Base-by-base conservation (phyloP, 2,113 vertebrate species). In the Tricholaema leucomelas region DNA sequence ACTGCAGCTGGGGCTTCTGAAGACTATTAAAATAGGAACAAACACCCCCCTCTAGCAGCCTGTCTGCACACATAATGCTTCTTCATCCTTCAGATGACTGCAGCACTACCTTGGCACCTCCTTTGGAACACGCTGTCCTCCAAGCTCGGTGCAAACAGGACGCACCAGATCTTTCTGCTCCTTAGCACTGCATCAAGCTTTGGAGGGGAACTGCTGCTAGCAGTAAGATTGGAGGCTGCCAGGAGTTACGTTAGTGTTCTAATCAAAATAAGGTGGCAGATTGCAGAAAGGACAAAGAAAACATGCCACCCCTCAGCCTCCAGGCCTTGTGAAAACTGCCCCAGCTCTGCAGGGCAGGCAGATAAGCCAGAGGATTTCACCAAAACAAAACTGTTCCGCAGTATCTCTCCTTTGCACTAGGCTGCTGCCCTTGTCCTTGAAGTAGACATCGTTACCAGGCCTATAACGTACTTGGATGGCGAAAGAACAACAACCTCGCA, bases 261-360 rank as follows among this genome's bases (percentile, higher is more conserved):
- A 95, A 92, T 94, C 91, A 55, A 54, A 92, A 38, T 38, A 87
- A 80, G 38, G 16, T n/a, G 58, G 73, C 6, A 12, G 65, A 55
- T 88, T 93, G 80, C 59, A 46, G 3, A 61, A 38, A 90, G 82
- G 73, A 92, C 81, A 92, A 72, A 65, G n/a, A n/a, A 90, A 88
- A 71, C 85, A 80, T 33, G 72, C 78, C 70, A 82, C 87, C 76
- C 27, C 0, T 17, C 65, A 54, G 83, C 82, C 81, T 85, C 63
- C 61, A 2, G 75, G 36, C n/a, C 79, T 80, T 31, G 52, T n/a
- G 85, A 60, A 72, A 73, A 30, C 83, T 48, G 84, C 78, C 79
- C 72, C 3, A 9, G 11, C 75, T 91, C 82, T 80, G 83, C 91
- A 87, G 54, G 75, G 77, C 79, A 6, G 2, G 2, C 60, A 56